Base-by-base conservation (phyloP, 2,113 vertebrate species). In the Xyrauchen texanus region DNA sequence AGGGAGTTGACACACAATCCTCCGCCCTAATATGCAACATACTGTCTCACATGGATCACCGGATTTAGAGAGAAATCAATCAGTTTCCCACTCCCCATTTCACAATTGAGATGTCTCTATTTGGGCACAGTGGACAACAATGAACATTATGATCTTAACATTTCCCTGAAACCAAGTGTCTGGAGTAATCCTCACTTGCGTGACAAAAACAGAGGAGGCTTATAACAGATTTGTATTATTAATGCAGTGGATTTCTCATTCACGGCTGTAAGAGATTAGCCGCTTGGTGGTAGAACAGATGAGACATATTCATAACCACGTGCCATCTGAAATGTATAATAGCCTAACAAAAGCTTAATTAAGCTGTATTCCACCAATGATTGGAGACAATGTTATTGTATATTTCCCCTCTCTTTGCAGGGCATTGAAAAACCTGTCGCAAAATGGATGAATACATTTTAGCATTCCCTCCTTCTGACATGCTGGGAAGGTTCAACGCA, bases 211-310 rank as follows among this genome's bases (percentile, higher is more conserved):
- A 76, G 64, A 85, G 9, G 71, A 86, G 78, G 86, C 84, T 88
- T 86, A 87, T 84, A 52, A 75, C 83, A 89, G 86, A 91, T 90
- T 91, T 89, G 83, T 87, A 89, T 90, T 90, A 90, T 91, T 91
- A 90, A 90, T 88, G 81, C 80, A 83, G 77, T 78, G 81, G 82
- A 80, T 76, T 88, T 87, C 84, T 87, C 85, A 88, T 80, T 84
- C 80, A 80, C 76, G 75, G 80, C 84, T 86, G 84, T 87, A 88
- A 87, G 88, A 89, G 86, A 92, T 90, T 90, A 92, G 86, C 82
- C 78, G 85, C 86, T 83, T 82, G 66, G 78, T 80, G 80, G 78
- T 86, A 83, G 88, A 88, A 88, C 80, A 66, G 77, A 91, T 86
- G 87, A 90, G 86, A 89, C 83, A 77, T 82, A 89, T 85, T 89